Evolutionary conservation across 1,140 invertebrate genomes (phyloP), one percentile per base, ranked within the genome.

Genomic region (Drosophila elegans): DNA sequence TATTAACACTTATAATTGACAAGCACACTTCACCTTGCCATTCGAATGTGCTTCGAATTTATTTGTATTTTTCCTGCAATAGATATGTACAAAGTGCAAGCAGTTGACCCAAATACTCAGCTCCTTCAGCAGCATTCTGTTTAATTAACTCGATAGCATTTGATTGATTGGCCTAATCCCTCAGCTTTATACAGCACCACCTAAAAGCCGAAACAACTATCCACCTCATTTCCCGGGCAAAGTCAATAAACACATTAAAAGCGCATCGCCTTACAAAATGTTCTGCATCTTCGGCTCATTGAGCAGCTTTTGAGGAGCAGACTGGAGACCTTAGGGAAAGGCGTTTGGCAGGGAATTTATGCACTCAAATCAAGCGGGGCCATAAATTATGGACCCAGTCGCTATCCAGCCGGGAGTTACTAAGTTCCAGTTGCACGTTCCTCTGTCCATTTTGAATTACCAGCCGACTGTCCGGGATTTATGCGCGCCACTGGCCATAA

Each of bases 201-300:
- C 45, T 6, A n/a, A 12, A 29, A n/a, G 34, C 10, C 27, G n/a
- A 1, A 11, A 11, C 32, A 34, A 11, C 7, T 4, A 12, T 21
- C n/a, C 54, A 25, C 32, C 12, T 32, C 46, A 44, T 41, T 72
- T 52, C 7, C 27, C 34, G 5, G n/a, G 29, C 27, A 67, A 73
- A 80, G 77, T 90, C 84, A 89, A 84, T 78, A 66, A 89, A 84
- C 84, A 72, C 80, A 89, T 89, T 89, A 78, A 78, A 66, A 84
- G 77, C 62, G 46, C 84, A 89, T 84, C 56, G 41, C 6, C 54
- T 45, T 48, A 53, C 63, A 53, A 55, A 78, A 64, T 73, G 53
- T 56, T 62, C 51, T 57, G 64, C 73, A 78, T 90, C 82, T 84
- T 78, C 80, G 74, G 66, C 77, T 80, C 83, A 88, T 89, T 90